phyloP scores from a whole-genome alignment of 2,113 vertebrate species.

The Conger conger region DNA sequence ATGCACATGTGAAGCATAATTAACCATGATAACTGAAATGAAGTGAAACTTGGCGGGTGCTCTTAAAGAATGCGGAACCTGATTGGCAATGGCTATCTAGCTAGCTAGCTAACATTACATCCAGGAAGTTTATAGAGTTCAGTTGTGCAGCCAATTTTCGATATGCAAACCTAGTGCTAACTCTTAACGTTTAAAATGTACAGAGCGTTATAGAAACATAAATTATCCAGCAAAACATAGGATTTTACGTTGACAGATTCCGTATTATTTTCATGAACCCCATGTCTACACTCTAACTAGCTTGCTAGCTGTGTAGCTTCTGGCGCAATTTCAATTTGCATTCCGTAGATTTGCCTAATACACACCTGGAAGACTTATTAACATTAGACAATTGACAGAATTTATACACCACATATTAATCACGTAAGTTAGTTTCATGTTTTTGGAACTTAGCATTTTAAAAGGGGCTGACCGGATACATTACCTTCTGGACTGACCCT shows the following conservation, averaged over 20 bases:
- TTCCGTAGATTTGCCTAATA: not conserved
- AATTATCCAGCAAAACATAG: not conserved
- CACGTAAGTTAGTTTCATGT: not conserved
- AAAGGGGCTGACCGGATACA: not conserved
- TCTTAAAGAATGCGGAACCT: conserved; percentile 5
- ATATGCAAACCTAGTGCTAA: not conserved
- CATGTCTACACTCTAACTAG: not conserved
- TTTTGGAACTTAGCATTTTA: not conserved
- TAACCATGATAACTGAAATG: not conserved
- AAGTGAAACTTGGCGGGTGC: not conserved
- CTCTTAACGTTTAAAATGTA: not conserved
- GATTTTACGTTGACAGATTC: not conserved
- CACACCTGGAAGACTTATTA: not conserved
- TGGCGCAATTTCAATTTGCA: not conserved
- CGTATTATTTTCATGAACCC: not conserved
- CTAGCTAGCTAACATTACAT: conserved; percentile 2
- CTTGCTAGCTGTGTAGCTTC: not conserved
- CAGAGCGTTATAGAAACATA: not conserved
- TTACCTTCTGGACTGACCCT: conserved; percentile 86
- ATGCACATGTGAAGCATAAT: not conserved
- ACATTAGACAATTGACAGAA: not conserved
- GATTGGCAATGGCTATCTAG: not conserved
- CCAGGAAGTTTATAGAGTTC: not conserved
- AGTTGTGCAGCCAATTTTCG: not conserved
- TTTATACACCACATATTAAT: not conserved